These are phyloP conservation scores for Andricus grossulariae DNA, from an alignment of 1,140 invertebrate genomes.

Conservation along the genomic window DNA sequence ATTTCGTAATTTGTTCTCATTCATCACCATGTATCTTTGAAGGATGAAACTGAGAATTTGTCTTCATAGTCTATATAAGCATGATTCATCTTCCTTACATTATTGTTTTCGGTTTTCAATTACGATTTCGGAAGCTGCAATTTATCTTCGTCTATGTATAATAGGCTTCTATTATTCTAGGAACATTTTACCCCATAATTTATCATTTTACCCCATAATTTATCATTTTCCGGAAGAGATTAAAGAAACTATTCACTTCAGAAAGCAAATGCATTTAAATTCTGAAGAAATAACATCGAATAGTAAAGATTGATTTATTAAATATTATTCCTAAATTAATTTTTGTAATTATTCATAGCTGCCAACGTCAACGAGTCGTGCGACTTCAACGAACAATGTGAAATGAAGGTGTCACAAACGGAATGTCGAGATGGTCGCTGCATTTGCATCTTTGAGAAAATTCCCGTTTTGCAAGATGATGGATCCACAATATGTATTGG, in stretches of 20 bases:
- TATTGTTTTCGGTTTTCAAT: background rate
- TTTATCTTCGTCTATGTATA: no score
- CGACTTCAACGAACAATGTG: constrained; percentile 89
- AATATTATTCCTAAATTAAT: background rate
- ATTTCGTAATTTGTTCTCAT: no score
- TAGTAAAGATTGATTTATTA: no score
- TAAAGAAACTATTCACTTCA: background rate
- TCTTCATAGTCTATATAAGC: no score
- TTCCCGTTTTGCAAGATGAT: constrained; percentile 80
- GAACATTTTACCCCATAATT: no score
- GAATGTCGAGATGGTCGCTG: constrained; percentile 87
- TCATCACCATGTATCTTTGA: no score
- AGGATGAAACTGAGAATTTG: no score
- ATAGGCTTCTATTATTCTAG: no score
- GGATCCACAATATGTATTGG: constrained; percentile 83
- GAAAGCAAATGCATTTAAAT: background rate
- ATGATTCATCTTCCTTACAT: background rate
- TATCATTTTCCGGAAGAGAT: background rate
- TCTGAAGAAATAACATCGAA: no score
- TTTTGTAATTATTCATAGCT: constrained; percentile 77
- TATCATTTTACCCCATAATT: background rate
- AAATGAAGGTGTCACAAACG: constrained; percentile 81
- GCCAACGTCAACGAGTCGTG: constrained; percentile 87
- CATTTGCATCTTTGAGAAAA: constrained; percentile 85
- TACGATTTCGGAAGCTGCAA: background rate